phyloP scores from a whole-genome alignment of 2,113 vertebrate species.

The Tangachromis dhanisi region DNA sequence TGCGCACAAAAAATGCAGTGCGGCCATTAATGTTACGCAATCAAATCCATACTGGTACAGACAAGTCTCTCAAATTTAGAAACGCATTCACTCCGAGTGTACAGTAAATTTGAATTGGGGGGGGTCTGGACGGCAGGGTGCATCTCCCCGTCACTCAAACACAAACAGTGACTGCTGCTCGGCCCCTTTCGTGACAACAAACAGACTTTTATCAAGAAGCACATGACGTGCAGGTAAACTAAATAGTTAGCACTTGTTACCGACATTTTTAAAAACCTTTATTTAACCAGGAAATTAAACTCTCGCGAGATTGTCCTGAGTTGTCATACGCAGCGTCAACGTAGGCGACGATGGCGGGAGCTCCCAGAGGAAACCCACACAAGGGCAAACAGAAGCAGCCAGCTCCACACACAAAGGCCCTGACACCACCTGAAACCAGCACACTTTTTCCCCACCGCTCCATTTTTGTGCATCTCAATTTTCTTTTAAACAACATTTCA shows the following conservation, averaged over 20 bases:
- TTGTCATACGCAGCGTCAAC: neutral
- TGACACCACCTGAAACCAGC: neutral
- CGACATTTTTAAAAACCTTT: neutral
- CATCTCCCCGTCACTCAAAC: neutral
- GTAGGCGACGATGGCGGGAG: neutral
- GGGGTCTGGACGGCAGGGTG: neutral
- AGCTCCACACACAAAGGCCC: neutral
- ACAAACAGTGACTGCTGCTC: neutral
- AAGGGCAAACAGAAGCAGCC: neutral
- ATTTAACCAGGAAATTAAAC: neutral
- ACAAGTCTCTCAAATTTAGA: slow-evolving; percentile 15
- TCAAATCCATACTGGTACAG: slow-evolving; percentile 5
- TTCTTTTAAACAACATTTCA: neutral
- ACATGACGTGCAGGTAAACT: accelerated
- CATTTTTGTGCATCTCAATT: neutral
- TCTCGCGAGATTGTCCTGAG: accelerated
- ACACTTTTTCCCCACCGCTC: neutral
- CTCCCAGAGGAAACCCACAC: neutral
- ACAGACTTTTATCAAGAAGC: neutral
- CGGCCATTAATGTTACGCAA: slow-evolving; percentile 3
- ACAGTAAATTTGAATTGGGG: accelerated
- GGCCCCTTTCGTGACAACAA: neutral
- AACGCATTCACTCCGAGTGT: neutral
- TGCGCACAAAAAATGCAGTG: neutral
- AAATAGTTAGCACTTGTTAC: neutral